Evolutionary conservation across 2,888 invertebrate species (phyloP), one percentile per base, ranked within the genome.

Genomic region (Hecatera dysodea): DNA sequence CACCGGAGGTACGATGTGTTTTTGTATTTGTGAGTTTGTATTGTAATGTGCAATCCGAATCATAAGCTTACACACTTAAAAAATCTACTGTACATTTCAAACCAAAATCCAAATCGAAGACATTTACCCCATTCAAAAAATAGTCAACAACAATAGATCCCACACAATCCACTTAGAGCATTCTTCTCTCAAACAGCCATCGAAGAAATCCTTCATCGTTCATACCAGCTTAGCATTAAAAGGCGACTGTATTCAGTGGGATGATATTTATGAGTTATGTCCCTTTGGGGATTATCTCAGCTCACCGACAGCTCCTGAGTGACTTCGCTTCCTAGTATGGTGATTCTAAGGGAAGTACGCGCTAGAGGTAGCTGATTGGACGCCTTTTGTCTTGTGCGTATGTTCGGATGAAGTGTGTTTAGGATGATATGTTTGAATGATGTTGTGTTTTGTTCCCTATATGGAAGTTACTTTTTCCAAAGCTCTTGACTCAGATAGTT

Each of bases 171-270:
- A 75, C 62, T 53, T 67, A 67, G 50, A n/a, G 9, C 71, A 22
- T 65, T 75, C n/a, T 56, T 57, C 57, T 22, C 17, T 24, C n/a
- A 52, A 65, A 44, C 27, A n/a, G 11, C n/a, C 11, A 81, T 55
- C 89, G 90, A 88, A 84, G 90, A 93, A 90, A 91, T 91, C 88
- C 79, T 76, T 90, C 87, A 93, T 93, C 91, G 77, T 86, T 93
- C 91, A 91, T 86, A 86, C 72, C 79, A 91, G 93, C 93, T 94
- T 93, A 93, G 87, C 92, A 93, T 93, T 94, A 92, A 91, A 90
- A 88, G 71, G 77, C 62, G 68, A 78, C 67, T 78, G 68, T 61
- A 72, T 71, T 60, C 66, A 68, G 82, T 78, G 73, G 79, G 82
- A 48, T 75, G 77, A 80, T 83, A 82, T 80, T 80, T 80, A 83